These are phyloP conservation scores for Cryptomyrus ogoouensis DNA, from an alignment of 2,113 vertebrate genomes.

Conservation along the genomic window DNA sequence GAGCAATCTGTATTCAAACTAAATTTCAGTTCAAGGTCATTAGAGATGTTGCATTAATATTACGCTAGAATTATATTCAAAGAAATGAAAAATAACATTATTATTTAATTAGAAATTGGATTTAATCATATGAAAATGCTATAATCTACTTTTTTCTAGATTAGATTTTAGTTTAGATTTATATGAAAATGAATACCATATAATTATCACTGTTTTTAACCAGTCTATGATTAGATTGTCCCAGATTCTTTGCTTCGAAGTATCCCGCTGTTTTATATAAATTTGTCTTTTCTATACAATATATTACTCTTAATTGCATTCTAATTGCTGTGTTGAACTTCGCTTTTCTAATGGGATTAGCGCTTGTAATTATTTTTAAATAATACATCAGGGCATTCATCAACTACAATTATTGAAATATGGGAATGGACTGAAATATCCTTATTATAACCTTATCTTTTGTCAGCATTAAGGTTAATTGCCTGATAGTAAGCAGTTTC, in stretches of 20 bases:
- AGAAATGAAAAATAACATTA: not conserved
- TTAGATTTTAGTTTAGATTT: not conserved
- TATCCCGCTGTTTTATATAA: not conserved
- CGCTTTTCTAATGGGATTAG: not conserved
- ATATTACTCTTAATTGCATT: conserved; percentile 6
- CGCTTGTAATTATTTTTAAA: not conserved
- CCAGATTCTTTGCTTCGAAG: not conserved
- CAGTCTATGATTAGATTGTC: not conserved
- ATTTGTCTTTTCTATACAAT: not conserved
- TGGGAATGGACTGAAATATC: not conserved
- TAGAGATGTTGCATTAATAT: not conserved
- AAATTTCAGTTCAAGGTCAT: not conserved
- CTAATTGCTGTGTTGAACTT: conserved; percentile 11
- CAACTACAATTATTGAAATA: not conserved
- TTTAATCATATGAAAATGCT: not conserved
- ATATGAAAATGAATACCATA: not conserved
- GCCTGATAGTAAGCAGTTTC: not conserved
- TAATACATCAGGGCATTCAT: not conserved
- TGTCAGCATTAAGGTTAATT: conserved; percentile 9
- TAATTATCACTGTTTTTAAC: conserved; percentile 4
- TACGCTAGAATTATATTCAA: not conserved
- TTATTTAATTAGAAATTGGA: not conserved
- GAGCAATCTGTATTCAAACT: not conserved
- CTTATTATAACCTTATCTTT: conserved; percentile 10
- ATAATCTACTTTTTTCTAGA: not conserved